Base-by-base conservation (phyloP, 2,888 invertebrate species). In the Chrysina gloriosa region DNA sequence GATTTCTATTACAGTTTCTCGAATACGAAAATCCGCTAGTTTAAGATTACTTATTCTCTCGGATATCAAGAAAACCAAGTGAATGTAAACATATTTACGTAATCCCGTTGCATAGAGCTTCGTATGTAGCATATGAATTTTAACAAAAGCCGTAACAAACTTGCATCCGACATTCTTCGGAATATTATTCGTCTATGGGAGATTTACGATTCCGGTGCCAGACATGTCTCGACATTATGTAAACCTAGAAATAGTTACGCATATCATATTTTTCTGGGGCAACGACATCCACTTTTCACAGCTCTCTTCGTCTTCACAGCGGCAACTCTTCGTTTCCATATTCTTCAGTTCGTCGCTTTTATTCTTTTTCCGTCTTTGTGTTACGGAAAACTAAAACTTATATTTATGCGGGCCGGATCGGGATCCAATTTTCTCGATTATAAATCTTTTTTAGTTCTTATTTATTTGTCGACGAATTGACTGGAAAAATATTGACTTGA, bases 401-500 rank as follows among this genome's bases (percentile, higher is more conserved):
- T 64, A 64, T 64, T 50, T 14, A 34, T 63, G 48, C 45, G 19
- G 4, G 16, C 21, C 19, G 21, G 31, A 7, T 9, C 50, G 23
- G 36, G 19, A 19, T 27, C 16, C 39, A 64, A 64, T 39, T 14
- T 50, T 19, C 36, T 39, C 50, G 48, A 64, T 64, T 64, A 64
- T 64, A 64, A 64, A 64, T 64, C 64, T 64, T 50, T 52, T 52
- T 21, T 27, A 11, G 64, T 50, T 64, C 36, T 64, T 64, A 64
- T 64, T 64, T 64, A 64, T 64, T 52, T 64, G 64, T 36, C 50
- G 50, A 64, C 39, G 27, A 48, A 64, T 64, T 52, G 50, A 64
- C 50, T 64, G 64, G 64, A 64, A 64, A 48, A 64, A 64, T 64
- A 64, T 64, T 64, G 64, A 25, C 50, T 50, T 27, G 58, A 58